Evolutionary conservation across 2,888 invertebrate species (phyloP), one percentile per base, ranked within the genome.

Genomic region (Pollenia labialis): DNA sequence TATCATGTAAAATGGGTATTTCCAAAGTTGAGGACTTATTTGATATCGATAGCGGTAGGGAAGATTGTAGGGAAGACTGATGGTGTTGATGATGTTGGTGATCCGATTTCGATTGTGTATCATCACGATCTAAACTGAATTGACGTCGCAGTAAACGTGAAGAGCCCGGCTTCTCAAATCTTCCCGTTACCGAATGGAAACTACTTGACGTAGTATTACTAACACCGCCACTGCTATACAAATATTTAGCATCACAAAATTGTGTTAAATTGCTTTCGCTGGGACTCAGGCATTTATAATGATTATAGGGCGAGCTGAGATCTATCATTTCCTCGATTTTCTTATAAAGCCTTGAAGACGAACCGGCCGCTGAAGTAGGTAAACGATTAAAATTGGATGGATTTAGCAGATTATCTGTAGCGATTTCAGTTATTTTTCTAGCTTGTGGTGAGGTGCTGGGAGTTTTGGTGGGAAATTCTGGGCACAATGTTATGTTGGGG

Each of bases 251-350:
- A 82, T 93, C 93, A 40, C 90, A 90, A 88, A 91, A 93, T 83
- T 93, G 92, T 10, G 93, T 91, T 6, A 93, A 89, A 85, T 94
- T 94, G 88, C 94, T 94, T 89, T 95, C 95, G 88, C 95, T 95
- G 9, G 95, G 95, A 90, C 95, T 95, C 32, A 96, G 94, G 91
- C 95, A 96, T 92, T 96, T 95, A 93, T 96, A 97, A 89, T 96
- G 96, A 90, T 96, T 95, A 92, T 96, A 97, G 3, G 96, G 96
- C 0, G 95, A 95, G 91, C 96, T 96, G 66, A 96, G 94, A 90
- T 96, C 96, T 89, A 93, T 93, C 91, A 93, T 93, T 87, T 93
- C 93, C 88, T 93, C 93, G 69, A 93, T 92, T 88, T 92, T 93
- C 88, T 93, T 93, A 77, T 93, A 93, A 0, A 93, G 88, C 0